A percentile compares a stretch with the other conserved stretches of the same genome.
Evolutionary conservation across 37 sponge, comb jelly and placozoan species (phyloP).

Genomic region (Amphimedon queenslandica): DNA sequence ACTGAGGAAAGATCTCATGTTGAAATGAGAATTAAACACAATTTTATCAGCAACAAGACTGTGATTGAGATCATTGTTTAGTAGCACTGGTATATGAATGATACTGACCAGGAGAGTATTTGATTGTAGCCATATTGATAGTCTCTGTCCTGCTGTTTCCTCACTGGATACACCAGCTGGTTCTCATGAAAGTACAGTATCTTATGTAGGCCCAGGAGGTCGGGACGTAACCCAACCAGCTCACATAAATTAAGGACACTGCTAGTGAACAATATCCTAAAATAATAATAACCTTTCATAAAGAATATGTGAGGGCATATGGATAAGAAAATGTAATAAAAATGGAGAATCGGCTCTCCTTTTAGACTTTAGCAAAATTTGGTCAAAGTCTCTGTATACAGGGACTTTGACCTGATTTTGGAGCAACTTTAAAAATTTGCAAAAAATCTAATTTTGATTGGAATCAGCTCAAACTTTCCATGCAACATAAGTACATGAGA

Average conservation of each 20-base stretch:
- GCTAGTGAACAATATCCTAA: slow-evolving; percentile 71
- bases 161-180: slow-evolving; percentile 85
- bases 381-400: too few relatives aligned
- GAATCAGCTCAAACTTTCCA: too few relatives aligned
- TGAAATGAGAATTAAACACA: slow-evolving; percentile 90
- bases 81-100: background rate
- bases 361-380: too few relatives aligned
- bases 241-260: slow-evolving; percentile 84
- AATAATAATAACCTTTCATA: too few relatives aligned
- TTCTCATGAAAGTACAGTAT: slow-evolving; percentile 95
- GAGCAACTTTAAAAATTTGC: too few relatives aligned
- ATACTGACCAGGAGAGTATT: slow-evolving; percentile 79
- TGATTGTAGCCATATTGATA: slow-evolving; percentile 92
- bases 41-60: slow-evolving; percentile 78
- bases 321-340: too few relatives aligned
- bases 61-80: background rate
- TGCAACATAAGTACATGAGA: too few relatives aligned
- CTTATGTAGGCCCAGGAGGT: slow-evolving; percentile 51
- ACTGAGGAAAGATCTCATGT: slow-evolving; percentile 82
- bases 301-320: too few relatives aligned
- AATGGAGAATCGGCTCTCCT: too few relatives aligned
- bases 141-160: slow-evolving; percentile 79
- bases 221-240: slow-evolving; percentile 68
- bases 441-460: too few relatives aligned
- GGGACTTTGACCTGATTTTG: too few relatives aligned